Base-by-base conservation (phyloP, 2,797 vertebrate species). In the Oreonectes daqikongensis region DNA sequence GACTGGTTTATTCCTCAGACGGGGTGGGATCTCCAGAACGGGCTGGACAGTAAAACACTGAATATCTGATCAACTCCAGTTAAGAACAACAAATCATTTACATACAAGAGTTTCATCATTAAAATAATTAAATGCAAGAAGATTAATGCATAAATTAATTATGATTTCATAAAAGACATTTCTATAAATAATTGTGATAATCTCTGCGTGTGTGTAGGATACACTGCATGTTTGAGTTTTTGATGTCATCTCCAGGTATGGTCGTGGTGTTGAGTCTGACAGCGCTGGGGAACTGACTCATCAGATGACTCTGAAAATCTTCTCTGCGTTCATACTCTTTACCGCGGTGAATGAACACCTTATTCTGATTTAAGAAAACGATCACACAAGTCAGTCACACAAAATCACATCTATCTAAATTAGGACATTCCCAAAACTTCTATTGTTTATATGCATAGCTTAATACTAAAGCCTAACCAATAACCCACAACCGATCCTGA, bases 21-120 rank as follows among this genome's bases (percentile, higher is more conserved):
- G 92, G 0, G 94, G 92, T 42, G 96, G 97, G 67, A 98, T 97
- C 88, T 99, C 96, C 17, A 98, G 90, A 74, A 99, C 95, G 0
- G 98, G 96, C 52, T 95, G 95, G 35, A 99, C 98, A 2, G 97
- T 98, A 84, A 99, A 99, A 85, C 97, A 99, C 86, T 99, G 98
- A 83, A 99, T 98, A 73, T 97, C 98, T 99, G 92, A 72, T 71
- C 77, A 32, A 46, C 40, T 0, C 2, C 26, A 46, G 66, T 35
- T 22, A 76, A 57, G 90, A 68, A 79, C 28, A 32, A 28, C 26
- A 9, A 18, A 69, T 32, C 7, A 40, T 40, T 40, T 40, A 40
- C 38, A 40, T 40, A 7, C 1, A 4, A 20, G 4, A n/a, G n/a
- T n/a, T n/a, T n/a, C n/a, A n/a, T n/a, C n/a, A n/a, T n/a, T n/a